phyloP scores from a whole-genome alignment of 1,140 invertebrate species.

The Papilio helenus region DNA sequence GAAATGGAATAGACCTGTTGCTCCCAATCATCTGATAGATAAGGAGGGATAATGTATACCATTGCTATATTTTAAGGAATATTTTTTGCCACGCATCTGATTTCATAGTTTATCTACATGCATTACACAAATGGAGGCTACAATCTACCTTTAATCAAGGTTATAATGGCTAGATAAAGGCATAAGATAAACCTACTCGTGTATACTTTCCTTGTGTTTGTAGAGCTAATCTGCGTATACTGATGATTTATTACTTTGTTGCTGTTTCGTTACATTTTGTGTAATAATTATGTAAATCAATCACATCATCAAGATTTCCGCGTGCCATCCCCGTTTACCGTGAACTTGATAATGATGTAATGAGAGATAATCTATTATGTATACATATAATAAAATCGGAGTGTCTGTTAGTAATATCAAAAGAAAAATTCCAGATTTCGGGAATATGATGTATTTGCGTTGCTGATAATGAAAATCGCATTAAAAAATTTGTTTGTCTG shows the following conservation, averaged over 20 bases:
- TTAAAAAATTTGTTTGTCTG: too few relatives aligned
- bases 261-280: background rate
- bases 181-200: constrained; percentile 2
- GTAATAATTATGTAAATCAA: constrained; percentile 2
- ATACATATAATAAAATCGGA: too few relatives aligned
- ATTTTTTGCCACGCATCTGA: background rate
- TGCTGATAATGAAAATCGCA: too few relatives aligned
- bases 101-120: background rate
- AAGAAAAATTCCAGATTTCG: too few relatives aligned
- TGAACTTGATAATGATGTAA: constrained; percentile 13
- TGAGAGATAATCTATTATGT: background rate
- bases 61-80: too few relatives aligned
- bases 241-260: constrained; percentile 22
- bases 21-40: too few relatives aligned
- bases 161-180: constrained; percentile 8
- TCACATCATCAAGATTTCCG: background rate
- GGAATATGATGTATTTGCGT: too few relatives aligned
- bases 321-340: background rate
- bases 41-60: too few relatives aligned
- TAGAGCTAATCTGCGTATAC: background rate
- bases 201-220: constrained; percentile 13
- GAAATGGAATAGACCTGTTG: too few relatives aligned
- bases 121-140: background rate
- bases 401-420: too few relatives aligned
- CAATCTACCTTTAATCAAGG: constrained; percentile 1